phyloP scores from a whole-genome alignment of 30 jellyfish, hydroid and myxozoan genomes.

The Catostylus mosaicus region DNA sequence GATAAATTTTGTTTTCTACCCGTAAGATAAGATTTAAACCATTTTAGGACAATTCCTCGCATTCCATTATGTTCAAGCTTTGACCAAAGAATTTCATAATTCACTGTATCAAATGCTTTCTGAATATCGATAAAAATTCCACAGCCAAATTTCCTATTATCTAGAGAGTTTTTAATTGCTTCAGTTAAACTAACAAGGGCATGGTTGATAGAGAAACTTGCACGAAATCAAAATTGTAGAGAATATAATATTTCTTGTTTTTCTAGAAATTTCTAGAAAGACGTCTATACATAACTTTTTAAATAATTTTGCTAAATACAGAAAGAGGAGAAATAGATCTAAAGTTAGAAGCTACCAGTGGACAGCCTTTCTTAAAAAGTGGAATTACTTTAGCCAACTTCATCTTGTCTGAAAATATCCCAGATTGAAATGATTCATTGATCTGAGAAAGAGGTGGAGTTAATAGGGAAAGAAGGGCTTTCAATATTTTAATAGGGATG shows the following conservation, averaged over 20 bases:
- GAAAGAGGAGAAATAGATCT: background rate
- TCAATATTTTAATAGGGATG: constrained; percentile 31
- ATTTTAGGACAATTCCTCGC: constrained; percentile 7
- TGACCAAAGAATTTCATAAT: constrained; percentile 2
- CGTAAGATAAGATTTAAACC: constrained; percentile 7
- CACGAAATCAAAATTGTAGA: constrained; percentile 70
- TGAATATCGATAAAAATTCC: background rate
- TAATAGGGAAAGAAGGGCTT: constrained; percentile 16
- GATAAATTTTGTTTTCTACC: background rate
- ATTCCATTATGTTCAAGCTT: constrained; percentile 9
- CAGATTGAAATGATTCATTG: too few species aligned
- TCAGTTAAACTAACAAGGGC: constrained; percentile 67
- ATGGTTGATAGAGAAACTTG: constrained; percentile 50
- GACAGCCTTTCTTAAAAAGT: too few species aligned
- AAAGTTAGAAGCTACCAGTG: constrained; percentile 5
- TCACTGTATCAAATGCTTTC: too few species aligned
- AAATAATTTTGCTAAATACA: too few species aligned
- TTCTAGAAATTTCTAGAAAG: constrained; percentile 44
- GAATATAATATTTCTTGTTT: constrained; percentile 38
- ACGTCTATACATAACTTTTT: constrained; percentile 37
- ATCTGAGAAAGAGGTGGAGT: constrained; percentile 10
- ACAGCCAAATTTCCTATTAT: too few species aligned
- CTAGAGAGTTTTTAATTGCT: constrained; percentile 59
- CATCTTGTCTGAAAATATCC: constrained; percentile 26
- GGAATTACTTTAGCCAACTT: constrained; percentile 29